A percentile compares a stretch with the other conserved stretches of the same genome.
These are phyloP conservation scores for Cyanoderma ruficeps DNA, from an alignment of 2,113 vertebrate species.

Conservation along the genomic window DNA sequence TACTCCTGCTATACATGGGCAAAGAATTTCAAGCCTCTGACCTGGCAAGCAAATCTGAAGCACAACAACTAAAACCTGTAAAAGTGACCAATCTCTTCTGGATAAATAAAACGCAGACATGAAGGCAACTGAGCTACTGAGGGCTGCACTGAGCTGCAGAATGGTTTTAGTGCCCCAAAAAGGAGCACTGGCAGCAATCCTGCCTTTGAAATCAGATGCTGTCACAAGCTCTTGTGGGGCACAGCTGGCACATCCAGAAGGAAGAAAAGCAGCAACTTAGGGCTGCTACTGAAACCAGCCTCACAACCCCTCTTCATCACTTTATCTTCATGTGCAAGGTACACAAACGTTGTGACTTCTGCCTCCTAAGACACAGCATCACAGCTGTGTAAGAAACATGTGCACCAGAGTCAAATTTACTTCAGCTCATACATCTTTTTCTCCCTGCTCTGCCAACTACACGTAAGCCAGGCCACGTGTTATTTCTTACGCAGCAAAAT, in stretches of 20 bases:
- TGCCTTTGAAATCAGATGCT: background rate
- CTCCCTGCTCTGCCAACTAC: background rate
- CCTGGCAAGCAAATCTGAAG: background rate
- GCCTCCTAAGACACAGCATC: background rate
- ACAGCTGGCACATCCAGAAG: background rate
- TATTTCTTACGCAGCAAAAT: background rate
- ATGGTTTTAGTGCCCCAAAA: background rate
- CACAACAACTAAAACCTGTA: background rate
- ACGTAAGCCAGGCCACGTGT: background rate
- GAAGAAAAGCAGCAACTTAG: background rate
- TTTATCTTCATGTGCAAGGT: background rate
- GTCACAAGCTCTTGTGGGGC: background rate
- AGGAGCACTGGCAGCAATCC: background rate
- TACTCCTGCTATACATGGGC: background rate
- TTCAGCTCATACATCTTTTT: background rate
- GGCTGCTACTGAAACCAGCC: background rate
- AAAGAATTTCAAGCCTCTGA: slow-evolving; percentile 7
- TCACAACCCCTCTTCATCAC: background rate
- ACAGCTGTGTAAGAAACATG: background rate
- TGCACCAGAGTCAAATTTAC: background rate
- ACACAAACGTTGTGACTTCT: background rate
- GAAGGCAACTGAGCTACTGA: background rate
- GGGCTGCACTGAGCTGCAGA: background rate
- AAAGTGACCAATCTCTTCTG: background rate
- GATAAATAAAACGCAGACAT: background rate